Conservation (phyloP, 1,140 invertebrate species). For the Drosophila repleta region DNA sequence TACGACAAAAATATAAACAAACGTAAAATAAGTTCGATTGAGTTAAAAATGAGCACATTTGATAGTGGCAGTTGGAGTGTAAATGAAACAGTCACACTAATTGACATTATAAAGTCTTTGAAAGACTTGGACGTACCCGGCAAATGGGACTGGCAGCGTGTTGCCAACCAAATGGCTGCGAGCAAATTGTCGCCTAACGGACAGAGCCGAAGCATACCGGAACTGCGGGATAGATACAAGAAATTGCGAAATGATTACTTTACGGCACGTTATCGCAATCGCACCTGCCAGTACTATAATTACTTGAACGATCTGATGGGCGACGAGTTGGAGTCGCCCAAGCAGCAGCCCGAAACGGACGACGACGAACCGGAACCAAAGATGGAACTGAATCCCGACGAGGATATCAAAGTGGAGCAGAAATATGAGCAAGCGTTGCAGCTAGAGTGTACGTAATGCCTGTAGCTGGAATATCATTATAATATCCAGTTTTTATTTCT, state of each 20-base stretch:
- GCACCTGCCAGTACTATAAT: constrained; percentile 31
- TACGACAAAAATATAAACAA: constrained; percentile 23
- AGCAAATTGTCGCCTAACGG: background rate
- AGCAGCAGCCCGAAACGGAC: background rate
- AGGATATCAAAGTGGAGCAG: constrained; percentile 30
- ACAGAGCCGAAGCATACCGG: background rate
- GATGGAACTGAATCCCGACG: background rate
- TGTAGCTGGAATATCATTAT: background rate
- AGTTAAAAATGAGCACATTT: constrained; percentile 25
- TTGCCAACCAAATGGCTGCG: constrained; percentile 22
- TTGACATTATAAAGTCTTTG: constrained; percentile 19
- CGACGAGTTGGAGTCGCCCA: background rate
- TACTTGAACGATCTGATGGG: constrained; percentile 20
- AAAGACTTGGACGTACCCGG: constrained; percentile 8
- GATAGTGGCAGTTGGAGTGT: constrained; percentile 19
- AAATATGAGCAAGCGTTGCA: constrained; percentile 51
- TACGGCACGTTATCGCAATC: constrained; percentile 11
- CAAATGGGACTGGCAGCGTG: constrained; percentile 27
- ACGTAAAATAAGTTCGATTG: background rate
- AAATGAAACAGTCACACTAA: constrained; percentile 29
- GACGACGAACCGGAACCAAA: background rate
- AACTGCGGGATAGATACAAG: constrained; percentile 26
- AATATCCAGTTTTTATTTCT: background rate
- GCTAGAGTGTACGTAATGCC: constrained; percentile 32
- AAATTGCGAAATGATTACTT: constrained; percentile 27